Evolutionary conservation across 2,888 invertebrate genomes (phyloP), one percentile per base, ranked within the genome.

Genomic region (Aethes cnicana): DNA sequence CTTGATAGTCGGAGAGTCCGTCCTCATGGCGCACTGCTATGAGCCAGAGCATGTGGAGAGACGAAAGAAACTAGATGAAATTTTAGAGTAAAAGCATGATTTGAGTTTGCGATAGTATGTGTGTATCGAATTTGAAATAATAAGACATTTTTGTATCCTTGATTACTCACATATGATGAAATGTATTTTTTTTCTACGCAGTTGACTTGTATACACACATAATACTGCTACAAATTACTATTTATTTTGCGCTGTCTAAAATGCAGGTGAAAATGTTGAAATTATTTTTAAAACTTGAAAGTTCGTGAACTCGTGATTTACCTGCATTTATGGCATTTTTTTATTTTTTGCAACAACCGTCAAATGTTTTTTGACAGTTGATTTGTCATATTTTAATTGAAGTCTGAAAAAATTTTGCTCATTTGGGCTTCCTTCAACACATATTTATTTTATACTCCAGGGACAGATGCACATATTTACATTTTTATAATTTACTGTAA

Each of bases 1-100:
- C 58, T 53, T 75, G 3, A 89, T 89, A 0, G 57, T 82, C 0
- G 89, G 89, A 0, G 89, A 89, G 55, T 88, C 87, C 0, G 66
- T 87, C 0, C 56, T 89, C 1, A 89, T 89, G 81, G 74, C 75
- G 0, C 90, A 89, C 39, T 87, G 87, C 26, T 54, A 65, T 0
- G 77, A 77, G 0, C 57, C 66, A 0, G 72, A 74, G 2, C 89
- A 89, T 47, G 26, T 81, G 0, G 77, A 79, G 1, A 67, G 78
- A 3, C 74, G 69, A 26, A 74, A 82, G 3, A 74, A 69, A 54
- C 54, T 87, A 8, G 47, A 41, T 18, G 84, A 86, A 30, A 69
- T 84, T 2, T 58, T 78, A 55, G 77, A 77, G 35, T 73, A 71
- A 64, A 55, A 50, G 68, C 63, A 65, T 66, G 68, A 4, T 44